These are phyloP conservation scores for Calameuta filiformis DNA, from an alignment of 2,888 invertebrate species.

Conservation along the genomic window DNA sequence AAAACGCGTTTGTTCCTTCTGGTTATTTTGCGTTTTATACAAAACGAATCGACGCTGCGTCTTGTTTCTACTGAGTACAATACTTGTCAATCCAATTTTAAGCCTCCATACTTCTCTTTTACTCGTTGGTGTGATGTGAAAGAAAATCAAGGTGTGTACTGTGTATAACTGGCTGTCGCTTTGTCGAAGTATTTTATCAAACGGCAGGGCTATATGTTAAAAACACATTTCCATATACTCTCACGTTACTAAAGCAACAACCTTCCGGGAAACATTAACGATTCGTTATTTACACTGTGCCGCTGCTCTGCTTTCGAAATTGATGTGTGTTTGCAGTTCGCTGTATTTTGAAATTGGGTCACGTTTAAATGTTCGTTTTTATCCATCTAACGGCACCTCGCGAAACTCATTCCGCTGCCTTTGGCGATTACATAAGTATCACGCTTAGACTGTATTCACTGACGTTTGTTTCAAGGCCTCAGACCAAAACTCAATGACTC, in stretches of 20 bases:
- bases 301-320: not conserved
- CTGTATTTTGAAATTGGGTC: conserved; percentile 15
- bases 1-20: not conserved
- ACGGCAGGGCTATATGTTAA: not conserved
- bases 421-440: conserved; percentile 16
- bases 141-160: not conserved
- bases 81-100: not conserved
- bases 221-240: not conserved
- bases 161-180: not conserved
- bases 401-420: not conserved
- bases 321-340: not conserved
- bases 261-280: not conserved
- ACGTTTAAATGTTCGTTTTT: not conserved
- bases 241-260: not conserved
- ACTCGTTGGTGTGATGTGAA: not conserved
- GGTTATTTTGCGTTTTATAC: not conserved
- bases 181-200: not conserved
- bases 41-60: not conserved
- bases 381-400: not conserved
- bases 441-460: conserved; percentile 14
- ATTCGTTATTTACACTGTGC: not conserved
- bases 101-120: not conserved
- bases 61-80: not conserved
- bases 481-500: conserved; percentile 23
- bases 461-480: conserved; percentile 23